Conservation (phyloP, 2,113 vertebrate species). For the Oreochromis aureus region DNA sequence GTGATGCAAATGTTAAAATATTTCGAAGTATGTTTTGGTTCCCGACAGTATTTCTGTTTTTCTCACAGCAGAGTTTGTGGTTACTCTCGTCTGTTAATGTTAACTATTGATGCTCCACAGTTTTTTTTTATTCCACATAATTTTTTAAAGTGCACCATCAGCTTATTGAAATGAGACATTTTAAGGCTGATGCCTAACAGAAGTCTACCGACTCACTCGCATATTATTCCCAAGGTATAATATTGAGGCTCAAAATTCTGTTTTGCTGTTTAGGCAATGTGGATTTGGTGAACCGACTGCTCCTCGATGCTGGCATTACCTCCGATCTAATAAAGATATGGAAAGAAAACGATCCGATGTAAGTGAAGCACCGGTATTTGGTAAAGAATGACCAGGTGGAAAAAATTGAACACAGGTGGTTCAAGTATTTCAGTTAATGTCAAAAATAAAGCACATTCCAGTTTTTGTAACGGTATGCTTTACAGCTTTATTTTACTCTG, state of each 20-base stretch:
- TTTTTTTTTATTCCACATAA: not conserved
- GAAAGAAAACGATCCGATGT: constrained; percentile 79
- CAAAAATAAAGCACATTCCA: constrained; percentile 21
- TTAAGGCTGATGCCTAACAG: not conserved
- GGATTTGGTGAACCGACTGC: constrained; percentile 82
- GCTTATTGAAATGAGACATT: not conserved
- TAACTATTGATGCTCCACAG: not conserved
- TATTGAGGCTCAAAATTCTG: not conserved
- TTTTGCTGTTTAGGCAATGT: constrained; percentile 77
- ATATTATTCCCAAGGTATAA: not conserved
- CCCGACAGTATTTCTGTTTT: not conserved
- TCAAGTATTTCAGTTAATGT: constrained; percentile 28
- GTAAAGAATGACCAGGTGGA: not conserved
- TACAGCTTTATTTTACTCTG: constrained; percentile 23
- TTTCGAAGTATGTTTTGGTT: not conserved
- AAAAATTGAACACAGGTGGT: constrained; percentile 2
- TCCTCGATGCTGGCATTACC: constrained; percentile 93
- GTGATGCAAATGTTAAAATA: not conserved
- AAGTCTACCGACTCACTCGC: not conserved
- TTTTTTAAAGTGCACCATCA: not conserved
- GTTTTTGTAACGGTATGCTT: constrained; percentile 18
- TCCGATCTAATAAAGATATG: constrained; percentile 82
- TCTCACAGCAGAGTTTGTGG: not conserved
- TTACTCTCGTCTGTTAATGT: not conserved
- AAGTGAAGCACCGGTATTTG: constrained; percentile 54